Percentiles rank a stretch among this genome's conserved stretches.
Conservation (phyloP, 2,797 vertebrate species). For the Phrynocephalus forsythii region DNA sequence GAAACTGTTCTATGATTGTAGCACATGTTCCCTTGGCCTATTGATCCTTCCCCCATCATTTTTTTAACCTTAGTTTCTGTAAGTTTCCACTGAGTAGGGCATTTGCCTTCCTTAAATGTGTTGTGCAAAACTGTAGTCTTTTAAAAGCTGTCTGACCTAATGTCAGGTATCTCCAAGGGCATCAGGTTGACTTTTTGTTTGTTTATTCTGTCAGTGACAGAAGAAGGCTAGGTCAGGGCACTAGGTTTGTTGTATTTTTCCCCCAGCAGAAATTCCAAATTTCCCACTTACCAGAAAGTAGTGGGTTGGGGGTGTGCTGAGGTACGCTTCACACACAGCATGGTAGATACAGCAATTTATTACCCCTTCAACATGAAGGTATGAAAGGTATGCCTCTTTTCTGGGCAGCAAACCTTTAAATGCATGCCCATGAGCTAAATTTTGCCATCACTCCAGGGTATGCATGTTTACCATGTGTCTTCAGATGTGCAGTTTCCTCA, state of each 20-base stretch:
- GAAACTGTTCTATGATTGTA: conserved; percentile 72
- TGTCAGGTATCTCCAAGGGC: conserved; percentile 43
- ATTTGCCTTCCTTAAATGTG: conserved; percentile 76
- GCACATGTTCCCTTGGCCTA: conserved; percentile 63
- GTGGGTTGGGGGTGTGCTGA: no score
- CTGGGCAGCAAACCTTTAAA: not conserved
- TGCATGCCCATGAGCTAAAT: not conserved
- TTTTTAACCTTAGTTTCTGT: conserved; percentile 73
- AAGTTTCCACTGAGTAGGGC: conserved; percentile 73
- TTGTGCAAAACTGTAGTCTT: conserved; percentile 65
- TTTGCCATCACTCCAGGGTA: not conserved
- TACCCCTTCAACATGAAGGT: conserved; percentile 1
- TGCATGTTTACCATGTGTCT: not conserved
- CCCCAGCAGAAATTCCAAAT: not conserved
- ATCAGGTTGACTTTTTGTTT: conserved; percentile 23
- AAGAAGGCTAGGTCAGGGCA: conserved; percentile 20
- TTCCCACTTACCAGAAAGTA: not conserved
- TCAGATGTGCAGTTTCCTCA: not conserved
- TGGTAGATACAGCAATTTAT: not conserved
- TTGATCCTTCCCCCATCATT: conserved; percentile 52
- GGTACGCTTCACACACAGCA: no score
- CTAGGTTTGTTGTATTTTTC: conserved; percentile 6
- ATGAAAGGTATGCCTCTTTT: not conserved
- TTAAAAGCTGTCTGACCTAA: conserved; percentile 58
- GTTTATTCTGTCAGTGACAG: conserved; percentile 25